A percentile compares a stretch with the other conserved stretches of the same genome.
Evolutionary conservation across 2,113 vertebrate species (phyloP).

Genomic region (Andinoacara biseriatus): DNA sequence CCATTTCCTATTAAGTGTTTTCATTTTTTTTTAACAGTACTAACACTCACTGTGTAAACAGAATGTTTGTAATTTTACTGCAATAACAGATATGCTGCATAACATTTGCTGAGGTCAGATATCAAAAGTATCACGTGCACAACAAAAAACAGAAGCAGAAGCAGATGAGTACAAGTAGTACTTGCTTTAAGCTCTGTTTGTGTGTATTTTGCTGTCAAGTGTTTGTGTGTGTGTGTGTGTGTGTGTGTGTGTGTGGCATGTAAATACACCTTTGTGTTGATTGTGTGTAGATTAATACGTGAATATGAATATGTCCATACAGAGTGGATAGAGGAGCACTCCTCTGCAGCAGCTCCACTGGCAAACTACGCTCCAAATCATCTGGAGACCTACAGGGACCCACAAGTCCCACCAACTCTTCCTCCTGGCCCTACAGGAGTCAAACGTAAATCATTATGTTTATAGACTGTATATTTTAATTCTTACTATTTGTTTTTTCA

Average conservation of each 20-base stretch:
- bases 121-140: neutral
- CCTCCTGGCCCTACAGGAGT: conserved; percentile 73
- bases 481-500: neutral
- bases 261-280: conserved; percentile 24
- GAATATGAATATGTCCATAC: conserved; percentile 29
- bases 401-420: conserved; percentile 73
- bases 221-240: conserved; percentile 34
- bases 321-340: conserved; percentile 98
- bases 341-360: conserved; percentile 86
- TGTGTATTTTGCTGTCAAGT: conserved; percentile 25
- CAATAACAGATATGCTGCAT: neutral
- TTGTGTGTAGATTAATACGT: conserved; percentile 17
- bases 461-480: neutral
- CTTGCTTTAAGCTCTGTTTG: conserved; percentile 42
- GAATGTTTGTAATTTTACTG: neutral
- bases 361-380: conserved; percentile 88
- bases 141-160: neutral
- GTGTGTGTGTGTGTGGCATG: conserved; percentile 31
- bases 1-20: conserved; percentile 7
- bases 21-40: neutral
- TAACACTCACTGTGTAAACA: neutral
- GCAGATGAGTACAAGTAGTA: conserved; percentile 15
- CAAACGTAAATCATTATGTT: conserved; percentile 72
- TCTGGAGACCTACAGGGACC: conserved; percentile 91
- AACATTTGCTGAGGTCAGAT: neutral